Evolutionary conservation across 1,140 invertebrate genomes (phyloP), one percentile per base, ranked within the genome.

Genomic region (Scylla paramamosain): DNA sequence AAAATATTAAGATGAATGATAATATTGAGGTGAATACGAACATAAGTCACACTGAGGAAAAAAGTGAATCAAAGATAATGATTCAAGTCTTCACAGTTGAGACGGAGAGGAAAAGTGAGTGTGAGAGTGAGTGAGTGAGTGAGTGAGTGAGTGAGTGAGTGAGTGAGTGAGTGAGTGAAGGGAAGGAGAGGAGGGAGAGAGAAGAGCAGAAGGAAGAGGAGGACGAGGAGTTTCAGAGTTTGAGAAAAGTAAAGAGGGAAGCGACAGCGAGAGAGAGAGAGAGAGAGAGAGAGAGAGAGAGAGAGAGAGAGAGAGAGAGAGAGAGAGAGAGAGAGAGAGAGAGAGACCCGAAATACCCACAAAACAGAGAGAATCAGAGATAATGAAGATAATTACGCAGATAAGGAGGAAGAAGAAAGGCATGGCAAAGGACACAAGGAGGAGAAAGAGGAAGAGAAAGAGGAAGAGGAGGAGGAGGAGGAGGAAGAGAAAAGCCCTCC

Each of bases 271-370:
- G 25, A 77, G 67, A n/a, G 67, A n/a, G 67, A 25, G 67, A 77
- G 67, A n/a, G 67, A 77, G n/a, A n/a, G 67, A 77, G n/a, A n/a
- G 67, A 77, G 67, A 25, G 67, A 77, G 67, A 59, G 52, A 59
- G 52, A 59, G 52, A 59, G 52, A 59, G 52, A 59, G 52, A 59
- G 52, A 59, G 52, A 59, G 52, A 59, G 52, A 59, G 52, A 59
- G 52, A 59, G 52, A 59, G 52, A 59, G 52, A 59, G 52, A 59
- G 52, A 59, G 52, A 4, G 52, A 4, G 67, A n/a, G 52, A 4
- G 52, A 4, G 52, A 4, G 52, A 14, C 3, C 1, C 1, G 52
- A 59, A 59, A 59, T 59, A 20, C 10, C 12, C 16, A 20, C 52
- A 59, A 59, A n/a, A 77, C 25, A 77, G 1, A 77, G 10, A 77